Conservation (phyloP, 2,113 vertebrate genomes). For the Heteronetta atricapilla region DNA sequence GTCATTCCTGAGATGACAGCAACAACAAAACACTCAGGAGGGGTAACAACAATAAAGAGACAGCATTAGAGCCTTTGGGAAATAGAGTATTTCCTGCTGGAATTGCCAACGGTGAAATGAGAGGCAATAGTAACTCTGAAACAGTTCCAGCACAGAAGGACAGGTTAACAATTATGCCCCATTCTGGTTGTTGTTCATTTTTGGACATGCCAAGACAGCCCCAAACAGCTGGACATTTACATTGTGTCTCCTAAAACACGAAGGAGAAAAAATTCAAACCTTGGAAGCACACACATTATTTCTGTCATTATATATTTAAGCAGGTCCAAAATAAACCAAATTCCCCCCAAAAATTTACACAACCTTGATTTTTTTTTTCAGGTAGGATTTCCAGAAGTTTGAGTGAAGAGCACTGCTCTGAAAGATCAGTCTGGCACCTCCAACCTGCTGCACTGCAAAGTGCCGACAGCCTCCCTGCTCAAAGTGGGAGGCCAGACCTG, state of each 20-base stretch:
- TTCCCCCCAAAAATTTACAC: neutral
- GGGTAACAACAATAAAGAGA: neutral
- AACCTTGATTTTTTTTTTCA: neutral
- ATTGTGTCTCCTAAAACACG: neutral
- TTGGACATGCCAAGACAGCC: neutral
- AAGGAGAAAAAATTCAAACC: neutral
- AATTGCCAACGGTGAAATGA: neutral
- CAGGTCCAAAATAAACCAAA: neutral
- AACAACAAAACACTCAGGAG: neutral
- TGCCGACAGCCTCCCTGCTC: too few relatives aligned
- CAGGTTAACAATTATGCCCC: neutral
- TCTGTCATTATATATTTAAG: neutral
- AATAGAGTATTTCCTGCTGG: neutral
- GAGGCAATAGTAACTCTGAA: neutral
- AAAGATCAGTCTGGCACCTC: neutral
- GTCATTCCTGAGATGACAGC: neutral
- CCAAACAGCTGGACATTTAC: neutral
- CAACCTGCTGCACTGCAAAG: neutral
- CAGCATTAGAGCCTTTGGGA: neutral
- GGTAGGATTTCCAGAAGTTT: neutral
- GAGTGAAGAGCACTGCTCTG: neutral
- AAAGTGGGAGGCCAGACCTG: too few relatives aligned
- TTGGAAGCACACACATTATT: accelerated
- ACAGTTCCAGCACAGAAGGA: neutral
- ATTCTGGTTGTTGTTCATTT: neutral